These are phyloP conservation scores for Tyto alba DNA, from an alignment of 2,113 vertebrate species.

Conservation along the genomic window DNA sequence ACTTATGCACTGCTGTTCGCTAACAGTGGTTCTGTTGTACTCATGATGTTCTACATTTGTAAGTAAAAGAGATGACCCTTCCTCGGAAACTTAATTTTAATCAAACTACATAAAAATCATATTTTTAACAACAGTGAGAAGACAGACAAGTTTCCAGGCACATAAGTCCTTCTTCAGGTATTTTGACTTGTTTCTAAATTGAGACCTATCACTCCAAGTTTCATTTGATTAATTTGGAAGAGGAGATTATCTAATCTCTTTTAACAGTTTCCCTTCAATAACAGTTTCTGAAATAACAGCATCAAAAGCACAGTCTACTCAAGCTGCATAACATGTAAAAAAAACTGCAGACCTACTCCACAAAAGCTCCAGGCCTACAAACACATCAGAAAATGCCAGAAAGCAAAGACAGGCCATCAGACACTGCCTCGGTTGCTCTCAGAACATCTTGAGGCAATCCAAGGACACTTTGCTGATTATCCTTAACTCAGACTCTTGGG, in stretches of 20 bases:
- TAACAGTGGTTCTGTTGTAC: background rate
- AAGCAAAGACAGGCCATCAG: background rate
- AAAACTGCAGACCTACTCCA: background rate
- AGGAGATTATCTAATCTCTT: background rate
- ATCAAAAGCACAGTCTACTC: background rate
- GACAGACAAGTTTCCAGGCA: background rate
- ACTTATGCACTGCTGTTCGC: background rate
- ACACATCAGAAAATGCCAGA: background rate
- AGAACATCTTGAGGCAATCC: background rate
- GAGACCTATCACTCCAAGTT: background rate
- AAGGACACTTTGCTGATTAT: background rate
- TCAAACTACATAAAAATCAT: background rate
- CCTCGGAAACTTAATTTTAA: background rate
- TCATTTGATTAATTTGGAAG: background rate
- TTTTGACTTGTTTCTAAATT: background rate
- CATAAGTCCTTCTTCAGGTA: background rate
- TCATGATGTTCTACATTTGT: rapidly evolving
- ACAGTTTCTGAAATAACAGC: background rate
- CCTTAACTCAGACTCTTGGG: background rate
- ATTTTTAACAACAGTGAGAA: background rate
- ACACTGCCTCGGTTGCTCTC: background rate
- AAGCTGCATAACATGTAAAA: background rate
- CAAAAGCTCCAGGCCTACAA: background rate
- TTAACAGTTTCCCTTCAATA: background rate
- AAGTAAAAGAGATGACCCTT: background rate